Conservation (phyloP, 2,888 invertebrate species). For the Odontomyia ornata region DNA sequence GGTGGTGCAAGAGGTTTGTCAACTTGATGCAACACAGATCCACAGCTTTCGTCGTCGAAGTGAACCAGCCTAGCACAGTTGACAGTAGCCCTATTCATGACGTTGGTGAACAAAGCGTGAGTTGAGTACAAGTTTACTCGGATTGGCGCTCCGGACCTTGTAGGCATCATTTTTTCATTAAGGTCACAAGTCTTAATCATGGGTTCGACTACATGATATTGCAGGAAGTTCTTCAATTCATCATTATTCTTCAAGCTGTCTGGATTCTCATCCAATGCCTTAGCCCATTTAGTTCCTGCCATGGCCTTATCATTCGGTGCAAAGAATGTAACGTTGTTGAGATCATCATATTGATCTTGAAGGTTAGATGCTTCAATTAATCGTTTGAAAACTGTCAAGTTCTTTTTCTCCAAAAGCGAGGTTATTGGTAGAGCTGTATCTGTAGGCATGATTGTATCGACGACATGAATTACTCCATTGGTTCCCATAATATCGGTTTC, state of each 20-base stretch:
- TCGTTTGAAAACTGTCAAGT: constrained; percentile 69
- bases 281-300: constrained; percentile 62
- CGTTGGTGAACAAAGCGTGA: constrained; percentile 67
- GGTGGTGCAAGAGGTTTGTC: constrained; percentile 67
- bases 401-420: constrained; percentile 68
- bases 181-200: constrained; percentile 68
- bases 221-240: constrained; percentile 69
- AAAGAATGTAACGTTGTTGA: constrained; percentile 71
- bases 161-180: constrained; percentile 67
- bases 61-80: constrained; percentile 73
- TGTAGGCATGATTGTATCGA: constrained; percentile 73
- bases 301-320: constrained; percentile 74
- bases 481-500: constrained; percentile 72
- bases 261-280: constrained; percentile 59
- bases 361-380: constrained; percentile 68
- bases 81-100: constrained; percentile 71
- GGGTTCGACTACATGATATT: constrained; percentile 71
- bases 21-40: constrained; percentile 73
- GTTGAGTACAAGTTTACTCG: constrained; percentile 71
- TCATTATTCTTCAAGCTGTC: constrained; percentile 60
- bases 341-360: constrained; percentile 67
- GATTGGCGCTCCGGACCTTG: constrained; percentile 65
- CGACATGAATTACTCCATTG: constrained; percentile 77
- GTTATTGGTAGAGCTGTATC: constrained; percentile 65
- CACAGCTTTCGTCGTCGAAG: constrained; percentile 73